Conservation (phyloP, 2,797 vertebrate species). For the Gila robusta region DNA sequence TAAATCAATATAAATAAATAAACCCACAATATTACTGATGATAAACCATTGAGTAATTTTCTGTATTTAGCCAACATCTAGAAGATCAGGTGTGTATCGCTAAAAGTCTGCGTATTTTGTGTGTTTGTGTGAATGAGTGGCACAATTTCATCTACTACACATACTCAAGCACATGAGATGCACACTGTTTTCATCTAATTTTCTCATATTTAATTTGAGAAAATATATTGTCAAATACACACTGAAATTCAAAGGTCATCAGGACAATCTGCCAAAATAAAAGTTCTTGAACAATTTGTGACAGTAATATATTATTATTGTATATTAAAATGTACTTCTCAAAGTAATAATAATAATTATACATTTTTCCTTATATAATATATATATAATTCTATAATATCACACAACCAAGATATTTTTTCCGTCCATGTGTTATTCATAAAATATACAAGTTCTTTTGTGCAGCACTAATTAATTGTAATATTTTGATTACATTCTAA, state of each 20-base stretch:
- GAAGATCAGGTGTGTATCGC: not conserved
- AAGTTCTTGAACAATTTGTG: not conserved
- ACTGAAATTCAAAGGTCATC: not conserved
- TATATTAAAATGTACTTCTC: not conserved
- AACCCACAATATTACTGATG: not conserved
- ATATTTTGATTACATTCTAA: not conserved
- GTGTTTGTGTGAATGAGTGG: not conserved
- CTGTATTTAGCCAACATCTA: not conserved
- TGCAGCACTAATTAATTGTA: not conserved
- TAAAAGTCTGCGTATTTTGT: not conserved
- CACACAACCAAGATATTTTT: not conserved
- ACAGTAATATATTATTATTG: not conserved
- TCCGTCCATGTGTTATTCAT: not conserved
- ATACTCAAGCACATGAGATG: not conserved
- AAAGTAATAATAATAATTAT: not conserved
- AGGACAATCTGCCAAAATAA: not conserved
- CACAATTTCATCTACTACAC: not conserved
- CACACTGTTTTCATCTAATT: not conserved
- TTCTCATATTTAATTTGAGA: not conserved
- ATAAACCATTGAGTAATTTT: not conserved
- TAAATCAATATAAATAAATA: not conserved
- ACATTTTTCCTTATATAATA: no score
- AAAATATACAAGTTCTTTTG: not conserved
- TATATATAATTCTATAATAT: not conserved
- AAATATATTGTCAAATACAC: not conserved